Base-by-base conservation (phyloP, 2,113 vertebrate genomes). In the Eubucco bourcierii region DNA sequence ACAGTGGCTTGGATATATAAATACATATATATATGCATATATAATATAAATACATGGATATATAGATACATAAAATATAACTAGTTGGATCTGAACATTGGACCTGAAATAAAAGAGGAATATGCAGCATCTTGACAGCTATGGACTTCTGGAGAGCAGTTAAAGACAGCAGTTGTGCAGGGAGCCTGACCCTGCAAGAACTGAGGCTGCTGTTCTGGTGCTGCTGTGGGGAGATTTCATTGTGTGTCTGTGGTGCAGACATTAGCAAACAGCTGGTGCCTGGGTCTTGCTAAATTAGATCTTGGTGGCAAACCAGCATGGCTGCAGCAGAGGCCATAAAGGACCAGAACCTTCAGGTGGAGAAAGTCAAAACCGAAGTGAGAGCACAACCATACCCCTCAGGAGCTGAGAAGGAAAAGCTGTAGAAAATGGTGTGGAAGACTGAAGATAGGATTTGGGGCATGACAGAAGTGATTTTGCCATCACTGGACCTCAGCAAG, bases 381-480 rank as follows among this genome's bases (percentile, higher is more conserved):
- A 12, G 33, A 7, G 44, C 6, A 6, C 33, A 37, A 23, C 29
- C 50, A 8, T 0, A 2, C 2, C 37, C 15, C 5, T 12, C 33
- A 6, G 9, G 28, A 58, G 61, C 55, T 25, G 72, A 52, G 33
- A 28, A 25, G n/a, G 34, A 29, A 31, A 66, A 67, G 34, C 23
- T 74, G 20, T 0, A 16, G 41, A 5, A 74, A 75, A 44, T 34
- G 12, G 2, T 2, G 0, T 6, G 39, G 59, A 47, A 46, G 17
- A 12, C 15, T 3, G 13, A 61, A 4, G 3, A 1, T 1, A 46
- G 33, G 41, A 31, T 59, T 33, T 37, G 7, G 37, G 33, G 10
- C 50, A 4, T 1, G 8, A 15, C 13, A 18, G 53, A 52, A 85
- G 14, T 9, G 28, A 31, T 27, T 68, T 71, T 70, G 13, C 63